Percentiles rank a stretch among this genome's conserved stretches.
Conservation (phyloP, 1,140 invertebrate species). For the Neoseiulus cucumeris region DNA sequence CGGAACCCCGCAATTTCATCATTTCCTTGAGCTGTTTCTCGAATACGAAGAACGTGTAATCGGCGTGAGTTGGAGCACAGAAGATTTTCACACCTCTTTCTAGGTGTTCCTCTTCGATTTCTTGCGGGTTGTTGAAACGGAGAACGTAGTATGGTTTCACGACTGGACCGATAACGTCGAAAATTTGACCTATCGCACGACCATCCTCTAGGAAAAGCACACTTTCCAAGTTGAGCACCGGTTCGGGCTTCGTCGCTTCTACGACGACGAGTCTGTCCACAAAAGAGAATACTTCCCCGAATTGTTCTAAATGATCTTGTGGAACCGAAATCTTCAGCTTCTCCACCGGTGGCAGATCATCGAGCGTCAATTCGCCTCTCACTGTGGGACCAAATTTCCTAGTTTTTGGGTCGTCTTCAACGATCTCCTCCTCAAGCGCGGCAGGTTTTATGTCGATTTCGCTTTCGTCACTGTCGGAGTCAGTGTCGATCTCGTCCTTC, state of each 20-base stretch:
- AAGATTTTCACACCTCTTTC: neutral
- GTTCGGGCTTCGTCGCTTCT: neutral
- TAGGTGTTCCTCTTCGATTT: neutral
- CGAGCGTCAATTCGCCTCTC: neutral
- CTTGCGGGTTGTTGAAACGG: slow-evolving; percentile 1
- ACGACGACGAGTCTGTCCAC: neutral
- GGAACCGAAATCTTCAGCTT: neutral
- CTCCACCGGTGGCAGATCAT: neutral
- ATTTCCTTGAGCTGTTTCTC: neutral
- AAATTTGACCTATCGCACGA: neutral
- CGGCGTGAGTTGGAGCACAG: neutral
- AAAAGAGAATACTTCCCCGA: neutral
- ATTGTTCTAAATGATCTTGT: neutral
- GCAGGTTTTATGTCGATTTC: neutral
- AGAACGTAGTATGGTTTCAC: neutral
- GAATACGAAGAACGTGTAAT: neutral
- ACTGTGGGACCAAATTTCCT: neutral
- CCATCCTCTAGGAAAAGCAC: neutral
- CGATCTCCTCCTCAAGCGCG: neutral
- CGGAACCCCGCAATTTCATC: neutral
- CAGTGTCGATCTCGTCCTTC: neutral
- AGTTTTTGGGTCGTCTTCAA: neutral
- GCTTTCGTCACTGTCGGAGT: slow-evolving; percentile 5
- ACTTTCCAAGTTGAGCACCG: neutral
- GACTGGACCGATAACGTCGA: neutral